phyloP scores from a whole-genome alignment of 2,113 vertebrate genomes.

The Hydropotes inermis region DNA sequence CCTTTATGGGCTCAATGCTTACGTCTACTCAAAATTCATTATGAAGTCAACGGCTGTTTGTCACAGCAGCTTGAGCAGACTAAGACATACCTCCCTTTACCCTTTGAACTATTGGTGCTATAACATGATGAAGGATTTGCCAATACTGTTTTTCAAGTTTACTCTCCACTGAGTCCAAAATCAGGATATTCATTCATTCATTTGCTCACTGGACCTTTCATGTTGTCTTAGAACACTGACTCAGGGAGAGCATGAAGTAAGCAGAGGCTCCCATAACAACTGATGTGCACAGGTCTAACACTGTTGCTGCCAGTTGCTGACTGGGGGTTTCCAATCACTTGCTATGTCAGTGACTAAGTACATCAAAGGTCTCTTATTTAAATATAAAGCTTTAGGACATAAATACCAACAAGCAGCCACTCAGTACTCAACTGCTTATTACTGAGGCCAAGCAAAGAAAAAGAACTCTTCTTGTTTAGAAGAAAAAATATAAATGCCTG shows the following conservation, averaged over 20 bases:
- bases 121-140: not conserved
- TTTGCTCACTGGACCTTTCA: not conserved
- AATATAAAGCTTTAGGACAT: not conserved
- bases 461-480: not conserved
- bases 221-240: not conserved
- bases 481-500: not conserved
- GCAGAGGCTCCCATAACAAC: not conserved
- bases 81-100: not conserved
- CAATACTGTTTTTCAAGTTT: not conserved
- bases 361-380: not conserved
- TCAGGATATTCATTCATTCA: not conserved
- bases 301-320: not conserved
- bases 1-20: not conserved
- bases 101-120: not conserved
- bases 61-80: not conserved
- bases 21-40: not conserved
- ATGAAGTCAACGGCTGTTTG: not conserved
- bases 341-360: not conserved
- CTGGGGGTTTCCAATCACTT: not conserved
- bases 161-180: not conserved
- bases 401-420: not conserved
- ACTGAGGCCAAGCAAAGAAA: not conserved
- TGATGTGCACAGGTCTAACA: not conserved
- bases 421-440: not conserved
- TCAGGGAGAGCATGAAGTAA: not conserved